Evolutionary conservation across 2,113 vertebrate species (phyloP).

Genomic region (Sander vitreus): DNA sequence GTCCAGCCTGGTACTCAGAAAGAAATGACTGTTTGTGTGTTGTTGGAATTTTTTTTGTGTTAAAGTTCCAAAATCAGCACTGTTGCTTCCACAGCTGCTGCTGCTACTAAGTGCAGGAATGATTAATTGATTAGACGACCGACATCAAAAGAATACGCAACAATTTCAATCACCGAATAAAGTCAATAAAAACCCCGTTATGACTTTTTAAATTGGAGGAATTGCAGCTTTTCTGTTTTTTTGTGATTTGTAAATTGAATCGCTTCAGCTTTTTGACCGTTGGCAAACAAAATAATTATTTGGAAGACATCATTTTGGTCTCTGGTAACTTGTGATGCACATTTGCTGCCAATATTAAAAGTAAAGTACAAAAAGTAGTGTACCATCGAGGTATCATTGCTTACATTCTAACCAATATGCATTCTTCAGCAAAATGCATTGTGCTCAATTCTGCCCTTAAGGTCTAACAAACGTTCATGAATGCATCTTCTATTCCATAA

Average conservation of each 20-base stretch:
- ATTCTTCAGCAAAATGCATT: not conserved
- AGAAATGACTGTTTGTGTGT: constrained; percentile 8
- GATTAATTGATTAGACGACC: not conserved
- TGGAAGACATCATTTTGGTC: not conserved
- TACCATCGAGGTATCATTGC: not conserved
- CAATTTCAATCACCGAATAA: not conserved
- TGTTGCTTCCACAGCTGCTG: constrained; percentile 26
- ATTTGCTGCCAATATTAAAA: not conserved
- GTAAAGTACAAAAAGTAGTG: not conserved
- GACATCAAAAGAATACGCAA: not conserved
- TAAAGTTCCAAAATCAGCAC: constrained; percentile 20
- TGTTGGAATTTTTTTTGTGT: constrained; percentile 20
- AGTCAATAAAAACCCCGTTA: not conserved
- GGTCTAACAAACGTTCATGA: not conserved
- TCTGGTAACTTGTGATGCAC: not conserved
- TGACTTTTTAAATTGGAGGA: too few species aligned
- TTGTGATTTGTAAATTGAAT: not conserved
- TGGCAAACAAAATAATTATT: not conserved
- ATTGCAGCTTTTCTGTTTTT: not conserved
- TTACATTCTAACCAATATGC: not conserved
- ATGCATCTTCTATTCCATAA: not conserved
- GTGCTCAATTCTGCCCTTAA: not conserved
- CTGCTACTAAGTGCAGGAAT: not conserved
- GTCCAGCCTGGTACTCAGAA: constrained; percentile 25
- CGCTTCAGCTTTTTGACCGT: not conserved